phyloP scores from a whole-genome alignment of 2,888 invertebrate genomes.

The Drosophila mulleri region DNA sequence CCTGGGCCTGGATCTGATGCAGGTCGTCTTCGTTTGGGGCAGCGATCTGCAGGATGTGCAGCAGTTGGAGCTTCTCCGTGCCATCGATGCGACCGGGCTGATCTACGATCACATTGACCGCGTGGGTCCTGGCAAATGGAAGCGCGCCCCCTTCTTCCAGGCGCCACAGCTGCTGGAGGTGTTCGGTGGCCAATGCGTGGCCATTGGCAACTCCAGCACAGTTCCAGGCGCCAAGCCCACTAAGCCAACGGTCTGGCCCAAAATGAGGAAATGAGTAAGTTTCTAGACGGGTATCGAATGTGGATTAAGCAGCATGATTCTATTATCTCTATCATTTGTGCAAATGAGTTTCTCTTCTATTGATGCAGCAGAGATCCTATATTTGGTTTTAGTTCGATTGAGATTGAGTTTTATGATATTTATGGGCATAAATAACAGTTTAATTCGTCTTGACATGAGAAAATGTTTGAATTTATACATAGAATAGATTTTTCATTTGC shows the following conservation, averaged over 20 bases:
- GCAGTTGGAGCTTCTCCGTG: constrained; percentile 92
- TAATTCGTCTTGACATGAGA: too few relatives aligned
- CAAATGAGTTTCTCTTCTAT: neutral
- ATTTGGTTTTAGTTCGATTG: neutral
- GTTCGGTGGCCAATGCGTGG: constrained; percentile 73
- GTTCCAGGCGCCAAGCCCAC: constrained; percentile 68
- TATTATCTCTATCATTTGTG: too few relatives aligned
- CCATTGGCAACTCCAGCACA: constrained; percentile 67
- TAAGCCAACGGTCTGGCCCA: constrained; percentile 77
- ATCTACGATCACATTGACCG: constrained; percentile 96
- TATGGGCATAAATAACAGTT: neutral
- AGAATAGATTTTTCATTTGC: neutral
- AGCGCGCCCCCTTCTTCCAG: constrained; percentile 73
- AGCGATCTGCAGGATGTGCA: constrained; percentile 94
- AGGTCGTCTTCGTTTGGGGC: constrained; percentile 98
- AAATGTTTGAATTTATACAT: neutral
- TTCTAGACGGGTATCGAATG: neutral
- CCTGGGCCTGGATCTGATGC: constrained; percentile 90
- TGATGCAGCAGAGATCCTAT: neutral
- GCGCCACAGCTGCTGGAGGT: constrained; percentile 68
- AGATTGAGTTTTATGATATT: neutral
- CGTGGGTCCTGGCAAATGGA: constrained; percentile 66
- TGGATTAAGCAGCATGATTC: neutral
- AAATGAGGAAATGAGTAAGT: constrained; percentile 50
- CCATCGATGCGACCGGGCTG: constrained; percentile 95